Percentiles rank a stretch among this genome's conserved stretches.
Conservation (phyloP, 2,797 vertebrate genomes). For the Peromyscus melanophrys region DNA sequence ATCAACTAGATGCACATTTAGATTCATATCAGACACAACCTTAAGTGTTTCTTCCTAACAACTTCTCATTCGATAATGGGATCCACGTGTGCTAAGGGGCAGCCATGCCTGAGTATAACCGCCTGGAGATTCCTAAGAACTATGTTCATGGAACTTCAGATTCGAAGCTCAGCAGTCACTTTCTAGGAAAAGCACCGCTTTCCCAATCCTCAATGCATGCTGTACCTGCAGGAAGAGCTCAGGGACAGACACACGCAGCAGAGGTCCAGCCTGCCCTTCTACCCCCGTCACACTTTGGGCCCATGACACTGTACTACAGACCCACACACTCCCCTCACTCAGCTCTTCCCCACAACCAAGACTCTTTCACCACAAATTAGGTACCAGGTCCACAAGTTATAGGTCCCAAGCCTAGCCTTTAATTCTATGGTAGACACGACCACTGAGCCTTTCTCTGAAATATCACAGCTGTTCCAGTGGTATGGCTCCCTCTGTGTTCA, state of each 20-base stretch:
- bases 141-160: neutral
- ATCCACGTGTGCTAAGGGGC: neutral
- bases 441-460: neutral
- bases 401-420: neutral
- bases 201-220: neutral
- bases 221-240: neutral
- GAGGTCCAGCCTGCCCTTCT: neutral
- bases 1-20: neutral
- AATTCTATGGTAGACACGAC: neutral
- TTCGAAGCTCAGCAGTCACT: neutral
- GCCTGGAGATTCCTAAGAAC: neutral
- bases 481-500: neutral
- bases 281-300: accelerated
- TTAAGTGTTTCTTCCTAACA: neutral
- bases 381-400: too few species aligned
- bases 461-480: neutral
- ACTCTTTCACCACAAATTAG: neutral
- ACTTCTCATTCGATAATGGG: neutral
- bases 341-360: neutral
- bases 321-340: neutral
- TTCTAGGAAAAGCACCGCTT: neutral
- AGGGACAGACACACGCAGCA: accelerated
- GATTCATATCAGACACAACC: neutral
- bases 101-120: neutral
- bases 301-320: too few species aligned